Evolutionary conservation across 2,797 vertebrate genomes (phyloP).

Genomic region (Micrastur ruficollis): DNA sequence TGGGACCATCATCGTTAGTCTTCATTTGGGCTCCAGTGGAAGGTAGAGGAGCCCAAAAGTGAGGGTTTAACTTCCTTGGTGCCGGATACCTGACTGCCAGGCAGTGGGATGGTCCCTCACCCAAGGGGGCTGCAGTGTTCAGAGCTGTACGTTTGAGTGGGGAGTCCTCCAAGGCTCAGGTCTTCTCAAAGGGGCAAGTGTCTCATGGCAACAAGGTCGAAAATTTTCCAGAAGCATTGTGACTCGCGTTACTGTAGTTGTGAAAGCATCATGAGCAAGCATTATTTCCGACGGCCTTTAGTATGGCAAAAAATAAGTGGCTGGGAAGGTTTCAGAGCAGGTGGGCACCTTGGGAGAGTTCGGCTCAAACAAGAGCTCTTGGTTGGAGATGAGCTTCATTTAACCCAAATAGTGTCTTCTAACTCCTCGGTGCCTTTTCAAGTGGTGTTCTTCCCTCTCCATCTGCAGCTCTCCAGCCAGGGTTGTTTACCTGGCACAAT

Average conservation of each 20-base stretch:
- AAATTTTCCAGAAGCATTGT: neutral
- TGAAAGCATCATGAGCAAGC: neutral
- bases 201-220: fast-evolving
- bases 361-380: neutral
- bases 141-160: fast-evolving
- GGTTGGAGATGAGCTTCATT: neutral
- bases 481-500: neutral
- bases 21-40: neutral
- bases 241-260: neutral
- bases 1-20: neutral
- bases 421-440: neutral
- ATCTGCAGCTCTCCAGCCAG: neutral
- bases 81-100: neutral
- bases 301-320: neutral
- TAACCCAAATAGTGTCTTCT: neutral
- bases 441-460: neutral
- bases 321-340: neutral
- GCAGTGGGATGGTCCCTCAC: neutral
- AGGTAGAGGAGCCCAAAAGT: neutral
- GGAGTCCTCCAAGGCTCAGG: neutral
- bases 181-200: neutral
- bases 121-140: fast-evolving
- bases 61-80: neutral
- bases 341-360: neutral
- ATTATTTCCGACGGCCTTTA: neutral